These are phyloP conservation scores for Anhinga rufa DNA, from an alignment of 2,113 vertebrate genomes.

Conservation along the genomic window DNA sequence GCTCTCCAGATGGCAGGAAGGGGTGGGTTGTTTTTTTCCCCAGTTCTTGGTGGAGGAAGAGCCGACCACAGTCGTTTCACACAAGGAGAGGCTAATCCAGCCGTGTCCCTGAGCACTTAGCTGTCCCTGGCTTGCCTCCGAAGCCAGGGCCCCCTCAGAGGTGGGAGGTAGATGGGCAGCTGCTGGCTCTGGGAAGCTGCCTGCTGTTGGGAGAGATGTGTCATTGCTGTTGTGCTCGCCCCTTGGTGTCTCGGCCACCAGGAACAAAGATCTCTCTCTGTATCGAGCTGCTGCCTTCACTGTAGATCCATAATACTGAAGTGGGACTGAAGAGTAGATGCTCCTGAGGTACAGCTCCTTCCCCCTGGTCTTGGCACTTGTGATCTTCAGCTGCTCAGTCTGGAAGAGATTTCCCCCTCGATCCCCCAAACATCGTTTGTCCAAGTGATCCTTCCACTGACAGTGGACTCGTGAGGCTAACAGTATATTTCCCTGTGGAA, in stretches of 20 bases:
- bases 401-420: not conserved
- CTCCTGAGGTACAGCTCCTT: not conserved
- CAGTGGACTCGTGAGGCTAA: not conserved
- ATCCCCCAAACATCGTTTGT: not conserved
- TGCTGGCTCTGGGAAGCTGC: not conserved
- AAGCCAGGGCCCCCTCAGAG: not conserved
- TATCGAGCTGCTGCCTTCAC: not conserved
- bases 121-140: not conserved
- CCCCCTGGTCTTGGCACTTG: not conserved
- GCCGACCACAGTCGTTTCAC: not conserved
- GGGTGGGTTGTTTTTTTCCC: not conserved
- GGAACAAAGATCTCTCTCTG: not conserved
- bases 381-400: not conserved
- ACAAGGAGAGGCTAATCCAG: not conserved
- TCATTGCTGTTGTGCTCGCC: not conserved
- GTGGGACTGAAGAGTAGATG: not conserved
- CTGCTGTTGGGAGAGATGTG: not conserved
- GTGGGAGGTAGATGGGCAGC: not conserved
- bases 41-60: not conserved
- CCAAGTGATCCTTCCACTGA: not conserved
- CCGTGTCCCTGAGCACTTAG: not conserved
- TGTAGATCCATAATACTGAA: not conserved
- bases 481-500: not conserved
- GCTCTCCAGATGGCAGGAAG: conserved; percentile 57
- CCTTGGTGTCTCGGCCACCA: not conserved